These are phyloP conservation scores for Heliothis virescens DNA, from an alignment of 1,140 invertebrate genomes.

Conservation along the genomic window DNA sequence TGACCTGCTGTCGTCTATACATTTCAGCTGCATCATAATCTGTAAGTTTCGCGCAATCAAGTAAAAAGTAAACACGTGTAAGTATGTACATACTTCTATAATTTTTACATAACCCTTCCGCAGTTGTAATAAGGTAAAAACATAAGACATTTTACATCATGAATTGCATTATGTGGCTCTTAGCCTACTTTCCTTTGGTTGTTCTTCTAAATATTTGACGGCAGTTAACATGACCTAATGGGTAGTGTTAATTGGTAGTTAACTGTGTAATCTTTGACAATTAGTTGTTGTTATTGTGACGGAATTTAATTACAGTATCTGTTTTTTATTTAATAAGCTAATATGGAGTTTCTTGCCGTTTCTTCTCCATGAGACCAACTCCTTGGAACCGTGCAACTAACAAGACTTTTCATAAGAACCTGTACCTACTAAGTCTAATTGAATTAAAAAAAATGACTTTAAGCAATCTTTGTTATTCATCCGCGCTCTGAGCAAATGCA, in stretches of 20 bases:
- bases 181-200: slow-evolving; percentile 8
- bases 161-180: not conserved
- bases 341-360: too few relatives aligned
- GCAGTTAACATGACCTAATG: not conserved
- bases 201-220: slow-evolving; percentile 24
- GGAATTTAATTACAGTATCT: too few relatives aligned
- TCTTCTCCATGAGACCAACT: too few relatives aligned
- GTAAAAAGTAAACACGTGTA: not conserved
- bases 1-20: too few relatives aligned
- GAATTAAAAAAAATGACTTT: too few relatives aligned
- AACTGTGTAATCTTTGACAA: not conserved
- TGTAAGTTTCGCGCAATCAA: not conserved
- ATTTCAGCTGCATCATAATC: not conserved
- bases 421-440: too few relatives aligned
- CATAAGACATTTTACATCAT: slow-evolving; percentile 22
- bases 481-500: too few relatives aligned
- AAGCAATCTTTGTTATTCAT: too few relatives aligned
- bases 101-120: slow-evolving; percentile 18
- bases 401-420: too few relatives aligned
- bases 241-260: slow-evolving; percentile 10
- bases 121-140: not conserved
- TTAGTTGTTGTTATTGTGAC: not conserved
- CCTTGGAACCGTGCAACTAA: too few relatives aligned
- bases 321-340: too few relatives aligned
- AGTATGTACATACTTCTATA: not conserved